Conservation (phyloP, 2,113 vertebrate genomes). For the Dipodomys spectabilis region DNA sequence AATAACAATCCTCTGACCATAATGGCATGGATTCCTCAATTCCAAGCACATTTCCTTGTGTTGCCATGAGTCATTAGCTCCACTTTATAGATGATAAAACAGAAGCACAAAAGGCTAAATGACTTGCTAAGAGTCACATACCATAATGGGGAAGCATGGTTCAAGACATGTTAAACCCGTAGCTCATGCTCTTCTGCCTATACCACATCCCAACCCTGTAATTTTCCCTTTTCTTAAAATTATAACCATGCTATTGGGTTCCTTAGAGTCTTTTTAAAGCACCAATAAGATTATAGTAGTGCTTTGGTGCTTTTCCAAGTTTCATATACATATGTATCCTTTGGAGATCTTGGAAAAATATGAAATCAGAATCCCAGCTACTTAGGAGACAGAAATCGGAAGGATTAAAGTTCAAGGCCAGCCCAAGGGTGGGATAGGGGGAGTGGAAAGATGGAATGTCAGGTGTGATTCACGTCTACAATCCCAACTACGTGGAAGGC, state of each 20-base stretch:
- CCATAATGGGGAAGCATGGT: not conserved
- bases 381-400: too few species aligned
- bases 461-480: too few species aligned
- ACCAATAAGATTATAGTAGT: not conserved
- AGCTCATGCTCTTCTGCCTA: not conserved
- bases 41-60: not conserved
- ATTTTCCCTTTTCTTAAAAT: not conserved
- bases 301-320: not conserved
- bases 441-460: too few species aligned
- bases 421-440: too few species aligned
- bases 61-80: not conserved
- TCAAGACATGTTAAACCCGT: not conserved
- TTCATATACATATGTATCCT: not conserved
- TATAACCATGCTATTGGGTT: not conserved
- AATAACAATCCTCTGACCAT: not conserved
- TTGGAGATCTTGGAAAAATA: not conserved
- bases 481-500: too few species aligned
- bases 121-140: not conserved
- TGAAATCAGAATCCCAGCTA: too few species aligned
- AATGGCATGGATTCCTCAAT: not conserved
- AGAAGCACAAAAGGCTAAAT: not conserved
- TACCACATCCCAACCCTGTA: not conserved
- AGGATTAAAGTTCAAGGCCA: too few species aligned
- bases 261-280: not conserved
- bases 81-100: not conserved